These are phyloP conservation scores for Formica exsecta DNA, from an alignment of 1,140 invertebrate genomes.

Conservation along the genomic window DNA sequence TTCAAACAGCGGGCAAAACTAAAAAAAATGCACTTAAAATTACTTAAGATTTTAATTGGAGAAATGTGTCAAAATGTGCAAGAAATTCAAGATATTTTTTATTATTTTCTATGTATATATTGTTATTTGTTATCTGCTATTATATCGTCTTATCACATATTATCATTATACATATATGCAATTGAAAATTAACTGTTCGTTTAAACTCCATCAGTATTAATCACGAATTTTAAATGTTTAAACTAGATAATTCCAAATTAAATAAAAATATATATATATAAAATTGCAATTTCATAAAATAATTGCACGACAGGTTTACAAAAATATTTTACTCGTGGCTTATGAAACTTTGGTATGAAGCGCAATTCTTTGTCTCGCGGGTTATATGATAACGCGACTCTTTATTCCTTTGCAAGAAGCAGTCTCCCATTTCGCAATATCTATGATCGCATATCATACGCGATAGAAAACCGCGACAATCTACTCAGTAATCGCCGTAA, in stretches of 20 bases:
- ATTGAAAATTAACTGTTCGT: background rate
- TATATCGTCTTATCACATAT: background rate
- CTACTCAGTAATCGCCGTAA: slow-evolving; percentile 31
- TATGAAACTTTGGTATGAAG: background rate
- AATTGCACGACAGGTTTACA: background rate
- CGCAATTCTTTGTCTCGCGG: background rate
- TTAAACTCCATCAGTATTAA: background rate
- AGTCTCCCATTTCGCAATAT: slow-evolving; percentile 22
- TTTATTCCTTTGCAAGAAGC: slow-evolving; percentile 4
- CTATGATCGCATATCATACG: slow-evolving; percentile 38
- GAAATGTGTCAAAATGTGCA: background rate
- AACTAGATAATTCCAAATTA: background rate
- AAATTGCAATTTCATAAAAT: background rate
- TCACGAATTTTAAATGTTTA: background rate
- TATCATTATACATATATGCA: background rate
- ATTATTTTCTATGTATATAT: background rate
- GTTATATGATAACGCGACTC: background rate
- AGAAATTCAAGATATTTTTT: slow-evolving; percentile 20
- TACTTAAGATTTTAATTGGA: background rate
- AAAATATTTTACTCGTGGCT: background rate
- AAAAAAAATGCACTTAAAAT: background rate
- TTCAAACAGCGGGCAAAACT: background rate
- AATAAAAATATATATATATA: background rate
- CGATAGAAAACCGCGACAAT: slow-evolving; percentile 45
- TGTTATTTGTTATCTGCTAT: background rate